Evolutionary conservation across 2,113 vertebrate genomes (phyloP).

Genomic region (Ivindomyrus marchei): DNA sequence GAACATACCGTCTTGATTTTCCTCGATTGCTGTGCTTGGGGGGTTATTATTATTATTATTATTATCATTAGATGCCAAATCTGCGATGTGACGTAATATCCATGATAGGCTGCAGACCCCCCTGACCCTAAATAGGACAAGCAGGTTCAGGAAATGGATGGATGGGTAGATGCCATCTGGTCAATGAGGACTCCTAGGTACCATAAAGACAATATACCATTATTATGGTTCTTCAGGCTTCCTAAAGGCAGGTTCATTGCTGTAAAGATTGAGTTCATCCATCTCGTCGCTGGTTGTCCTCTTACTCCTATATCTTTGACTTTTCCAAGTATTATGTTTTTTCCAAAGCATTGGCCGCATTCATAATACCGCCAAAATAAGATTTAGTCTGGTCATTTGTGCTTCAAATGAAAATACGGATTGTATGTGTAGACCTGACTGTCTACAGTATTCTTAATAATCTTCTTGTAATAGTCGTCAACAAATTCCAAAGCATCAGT

Average conservation of each 20-base stretch:
- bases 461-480: neutral
- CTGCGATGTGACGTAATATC: neutral
- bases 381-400: neutral
- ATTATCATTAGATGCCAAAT: neutral
- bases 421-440: neutral
- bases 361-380: neutral
- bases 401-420: neutral
- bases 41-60: neutral
- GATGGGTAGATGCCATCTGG: neutral
- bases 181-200: neutral
- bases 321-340: neutral
- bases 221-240: neutral
- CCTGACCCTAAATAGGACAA: neutral
- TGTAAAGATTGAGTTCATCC: neutral
- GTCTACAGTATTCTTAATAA: neutral
- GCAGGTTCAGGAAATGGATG: neutral
- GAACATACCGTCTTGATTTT: neutral
- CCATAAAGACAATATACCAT: neutral
- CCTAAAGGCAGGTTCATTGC: neutral
- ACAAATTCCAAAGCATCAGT: neutral
- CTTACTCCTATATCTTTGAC: neutral
- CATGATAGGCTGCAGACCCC: neutral
- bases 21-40: neutral
- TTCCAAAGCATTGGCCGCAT: neutral
- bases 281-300: neutral